phyloP scores from a whole-genome alignment of 2,888 invertebrate genomes.

The Xanthia togata region DNA sequence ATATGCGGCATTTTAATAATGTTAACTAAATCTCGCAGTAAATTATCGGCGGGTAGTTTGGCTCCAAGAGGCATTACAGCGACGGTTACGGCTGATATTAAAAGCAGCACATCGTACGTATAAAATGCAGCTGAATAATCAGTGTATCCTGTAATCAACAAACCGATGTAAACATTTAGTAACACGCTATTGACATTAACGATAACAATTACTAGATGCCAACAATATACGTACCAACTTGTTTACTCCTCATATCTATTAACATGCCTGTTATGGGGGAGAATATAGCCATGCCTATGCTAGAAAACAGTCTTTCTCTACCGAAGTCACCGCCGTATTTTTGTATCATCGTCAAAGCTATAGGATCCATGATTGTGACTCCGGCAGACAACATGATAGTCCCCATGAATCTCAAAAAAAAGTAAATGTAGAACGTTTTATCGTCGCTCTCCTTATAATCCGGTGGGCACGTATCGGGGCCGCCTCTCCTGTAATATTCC shows the following conservation, averaged over 20 bases:
- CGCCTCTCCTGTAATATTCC: constrained; percentile 91
- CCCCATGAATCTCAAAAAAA: constrained; percentile 94
- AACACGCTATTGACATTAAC: constrained; percentile 81
- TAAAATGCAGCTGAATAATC: constrained; percentile 97
- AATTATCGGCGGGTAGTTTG: constrained; percentile 94
- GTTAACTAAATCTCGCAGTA: constrained; percentile 93
- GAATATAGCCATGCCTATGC: constrained; percentile 95
- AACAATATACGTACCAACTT: constrained; percentile 85
- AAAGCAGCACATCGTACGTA: constrained; percentile 93
- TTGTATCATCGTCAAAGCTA: constrained; percentile 96
- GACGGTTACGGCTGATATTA: constrained; percentile 93
- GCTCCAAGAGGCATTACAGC: constrained; percentile 95
- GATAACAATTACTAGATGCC: constrained; percentile 83
- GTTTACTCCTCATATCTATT: constrained; percentile 93
- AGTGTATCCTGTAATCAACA: constrained; percentile 92
- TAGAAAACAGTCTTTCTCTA: constrained; percentile 94
- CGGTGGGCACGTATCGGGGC: constrained; percentile 94
- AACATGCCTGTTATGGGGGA: constrained; percentile 95
- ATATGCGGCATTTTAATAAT: constrained; percentile 95
- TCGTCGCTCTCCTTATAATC: constrained; percentile 95
- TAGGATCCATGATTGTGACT: constrained; percentile 97
- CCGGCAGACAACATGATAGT: constrained; percentile 95
- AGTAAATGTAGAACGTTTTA: constrained; percentile 95
- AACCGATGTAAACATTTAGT: constrained; percentile 80
- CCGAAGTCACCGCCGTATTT: constrained; percentile 96